phyloP scores from a whole-genome alignment of 1,140 invertebrate genomes.

The Eurosta solidaginis region DNA sequence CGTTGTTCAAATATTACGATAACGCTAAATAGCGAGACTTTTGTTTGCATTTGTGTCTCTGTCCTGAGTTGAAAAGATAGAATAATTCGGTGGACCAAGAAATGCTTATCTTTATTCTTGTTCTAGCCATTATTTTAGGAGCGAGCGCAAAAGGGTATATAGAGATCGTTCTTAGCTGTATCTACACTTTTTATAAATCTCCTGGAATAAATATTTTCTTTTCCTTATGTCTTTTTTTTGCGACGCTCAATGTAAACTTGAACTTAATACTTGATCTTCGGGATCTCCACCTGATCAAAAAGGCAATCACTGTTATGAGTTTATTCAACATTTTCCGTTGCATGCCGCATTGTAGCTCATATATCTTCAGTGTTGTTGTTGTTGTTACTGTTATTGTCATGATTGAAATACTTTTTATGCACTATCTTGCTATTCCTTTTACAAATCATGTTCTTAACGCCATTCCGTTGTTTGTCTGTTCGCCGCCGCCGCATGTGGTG shows the following conservation, averaged over 20 bases:
- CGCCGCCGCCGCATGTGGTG: not conserved
- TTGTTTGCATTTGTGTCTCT: no score
- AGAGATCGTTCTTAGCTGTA: not conserved
- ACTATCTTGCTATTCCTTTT: not conserved
- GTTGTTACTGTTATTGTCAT: not conserved
- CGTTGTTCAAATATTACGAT: no score
- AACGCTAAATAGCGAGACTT: no score
- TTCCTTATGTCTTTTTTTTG: not conserved
- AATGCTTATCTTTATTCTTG: no score
- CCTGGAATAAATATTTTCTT: no score
- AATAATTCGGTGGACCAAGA: no score
- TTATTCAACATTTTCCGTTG: not conserved
- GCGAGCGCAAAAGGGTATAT: no score
- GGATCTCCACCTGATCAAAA: constrained; percentile 15
- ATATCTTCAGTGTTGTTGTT: not conserved
- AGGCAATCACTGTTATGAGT: constrained; percentile 12
- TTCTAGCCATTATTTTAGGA: no score
- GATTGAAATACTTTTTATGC: not conserved
- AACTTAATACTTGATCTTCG: constrained; percentile 17
- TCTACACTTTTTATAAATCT: not conserved
- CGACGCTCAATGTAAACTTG: constrained; percentile 12
- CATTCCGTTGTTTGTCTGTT: no score
- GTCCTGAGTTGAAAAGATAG: no score
- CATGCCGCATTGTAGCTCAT: no score
- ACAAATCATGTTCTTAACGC: not conserved